Evolutionary conservation across 2,797 vertebrate species (phyloP).

Genomic region (Glyptemys insculpta): DNA sequence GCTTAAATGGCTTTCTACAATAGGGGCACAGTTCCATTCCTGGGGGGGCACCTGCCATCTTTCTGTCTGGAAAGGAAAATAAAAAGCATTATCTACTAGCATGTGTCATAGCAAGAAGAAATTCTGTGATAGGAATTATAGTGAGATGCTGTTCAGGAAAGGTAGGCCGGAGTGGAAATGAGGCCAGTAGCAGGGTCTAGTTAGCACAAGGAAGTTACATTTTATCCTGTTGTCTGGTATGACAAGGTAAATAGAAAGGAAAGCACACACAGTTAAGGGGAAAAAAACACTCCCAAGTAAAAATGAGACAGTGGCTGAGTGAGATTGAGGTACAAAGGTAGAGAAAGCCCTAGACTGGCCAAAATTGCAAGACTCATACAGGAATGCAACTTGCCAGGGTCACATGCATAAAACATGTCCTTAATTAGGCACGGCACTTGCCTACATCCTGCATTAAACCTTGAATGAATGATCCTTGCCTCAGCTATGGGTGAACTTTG

Average conservation of each 20-base stretch:
- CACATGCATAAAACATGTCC: background rate
- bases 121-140: background rate
- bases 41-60: conserved; percentile 15
- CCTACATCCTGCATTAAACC: background rate
- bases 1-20: conserved; percentile 88
- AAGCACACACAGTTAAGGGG: background rate
- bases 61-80: conserved; percentile 14
- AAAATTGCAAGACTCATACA: background rate
- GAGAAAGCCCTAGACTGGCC: background rate
- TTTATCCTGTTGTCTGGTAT: background rate
- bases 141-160: background rate
- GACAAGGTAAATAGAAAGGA: background rate
- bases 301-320: background rate
- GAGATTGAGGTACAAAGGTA: background rate
- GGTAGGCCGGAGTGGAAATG: background rate
- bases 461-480: background rate
- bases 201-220: background rate
- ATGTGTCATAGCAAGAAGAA: background rate
- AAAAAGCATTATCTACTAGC: background rate
- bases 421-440: background rate
- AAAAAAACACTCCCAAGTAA: background rate
- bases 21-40: conserved; percentile 86
- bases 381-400: background rate
- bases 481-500: background rate
- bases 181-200: background rate